phyloP scores from a whole-genome alignment of 1,140 invertebrate genomes.

The Phthorimaea operculella region DNA sequence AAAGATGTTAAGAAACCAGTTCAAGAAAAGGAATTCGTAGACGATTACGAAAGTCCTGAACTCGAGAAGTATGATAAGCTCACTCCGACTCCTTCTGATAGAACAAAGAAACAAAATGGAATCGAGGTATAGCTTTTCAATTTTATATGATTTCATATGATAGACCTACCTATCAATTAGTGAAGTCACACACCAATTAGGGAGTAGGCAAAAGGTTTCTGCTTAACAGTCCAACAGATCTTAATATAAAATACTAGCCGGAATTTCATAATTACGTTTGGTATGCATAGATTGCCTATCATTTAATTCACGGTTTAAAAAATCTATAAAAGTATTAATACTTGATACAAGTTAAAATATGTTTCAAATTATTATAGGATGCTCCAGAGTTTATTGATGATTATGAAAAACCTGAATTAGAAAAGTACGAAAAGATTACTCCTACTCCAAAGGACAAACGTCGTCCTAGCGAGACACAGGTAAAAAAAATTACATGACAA shows the following conservation, averaged over 20 bases:
- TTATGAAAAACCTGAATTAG: slow-evolving; percentile 55
- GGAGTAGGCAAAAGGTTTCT: too few species aligned
- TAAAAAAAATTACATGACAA: slow-evolving; percentile 22
- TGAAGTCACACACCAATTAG: too few species aligned
- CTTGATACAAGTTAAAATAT: too few species aligned
- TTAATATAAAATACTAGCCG: too few species aligned
- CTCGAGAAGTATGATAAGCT: slow-evolving; percentile 64
- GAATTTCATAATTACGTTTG: too few species aligned
- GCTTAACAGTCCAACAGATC: too few species aligned
- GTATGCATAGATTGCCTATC: too few species aligned
- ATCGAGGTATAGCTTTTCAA: slow-evolving; percentile 26
- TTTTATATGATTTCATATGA: neutral
- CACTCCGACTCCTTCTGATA: slow-evolving; percentile 44
- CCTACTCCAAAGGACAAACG: slow-evolving; percentile 61
- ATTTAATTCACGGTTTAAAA: too few species aligned
- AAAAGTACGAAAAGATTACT: slow-evolving; percentile 62
- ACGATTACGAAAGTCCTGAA: slow-evolving; percentile 65
- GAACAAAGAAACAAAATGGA: slow-evolving; percentile 42
- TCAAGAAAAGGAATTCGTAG: slow-evolving; percentile 46
- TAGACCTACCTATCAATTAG: too few species aligned
- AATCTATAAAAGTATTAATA: too few species aligned
- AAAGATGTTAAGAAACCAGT: slow-evolving; percentile 49
- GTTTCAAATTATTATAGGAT: slow-evolving; percentile 22
- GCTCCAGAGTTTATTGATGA: slow-evolving; percentile 36
- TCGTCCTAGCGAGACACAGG: slow-evolving; percentile 51